These are phyloP conservation scores for Cordilura impudica DNA, from an alignment of 2,888 invertebrate genomes.

Conservation along the genomic window DNA sequence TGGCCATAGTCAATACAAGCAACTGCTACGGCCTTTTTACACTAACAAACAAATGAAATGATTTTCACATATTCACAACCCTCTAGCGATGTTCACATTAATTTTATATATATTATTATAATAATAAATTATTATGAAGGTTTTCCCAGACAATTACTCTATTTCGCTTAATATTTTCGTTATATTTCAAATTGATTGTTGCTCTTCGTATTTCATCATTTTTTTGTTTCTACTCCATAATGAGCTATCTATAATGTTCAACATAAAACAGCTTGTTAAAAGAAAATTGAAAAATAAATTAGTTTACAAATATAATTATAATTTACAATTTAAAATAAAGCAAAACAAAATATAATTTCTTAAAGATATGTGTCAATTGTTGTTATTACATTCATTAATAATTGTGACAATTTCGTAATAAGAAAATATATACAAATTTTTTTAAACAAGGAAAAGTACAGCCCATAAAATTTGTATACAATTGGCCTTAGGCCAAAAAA, in stretches of 20 bases:
- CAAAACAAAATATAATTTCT: slow-evolving; percentile 1
- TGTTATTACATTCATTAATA: background rate
- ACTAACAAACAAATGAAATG: no score
- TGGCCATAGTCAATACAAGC: no score
- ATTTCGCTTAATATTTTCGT: background rate
- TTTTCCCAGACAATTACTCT: background rate
- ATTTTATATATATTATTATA: slow-evolving; percentile 1
- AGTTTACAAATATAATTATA: slow-evolving; percentile 8
- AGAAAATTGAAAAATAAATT: background rate
- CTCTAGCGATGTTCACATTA: no score
- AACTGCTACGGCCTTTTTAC: no score
- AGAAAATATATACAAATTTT: background rate
- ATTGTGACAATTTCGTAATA: background rate
- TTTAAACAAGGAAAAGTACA: background rate
- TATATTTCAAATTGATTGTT: background rate
- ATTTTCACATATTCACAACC: no score
- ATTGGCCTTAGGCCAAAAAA: background rate
- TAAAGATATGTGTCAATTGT: slow-evolving; percentile 14
- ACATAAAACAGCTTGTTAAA: background rate
- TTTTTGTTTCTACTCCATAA: background rate
- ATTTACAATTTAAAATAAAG: slow-evolving; percentile 26
- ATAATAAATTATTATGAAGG: slow-evolving; percentile 26
- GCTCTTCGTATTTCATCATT: background rate
- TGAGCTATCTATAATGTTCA: background rate
- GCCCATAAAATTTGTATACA: background rate